phyloP scores from a whole-genome alignment of 2,797 vertebrate species.

The Aplochiton taeniatus region DNA sequence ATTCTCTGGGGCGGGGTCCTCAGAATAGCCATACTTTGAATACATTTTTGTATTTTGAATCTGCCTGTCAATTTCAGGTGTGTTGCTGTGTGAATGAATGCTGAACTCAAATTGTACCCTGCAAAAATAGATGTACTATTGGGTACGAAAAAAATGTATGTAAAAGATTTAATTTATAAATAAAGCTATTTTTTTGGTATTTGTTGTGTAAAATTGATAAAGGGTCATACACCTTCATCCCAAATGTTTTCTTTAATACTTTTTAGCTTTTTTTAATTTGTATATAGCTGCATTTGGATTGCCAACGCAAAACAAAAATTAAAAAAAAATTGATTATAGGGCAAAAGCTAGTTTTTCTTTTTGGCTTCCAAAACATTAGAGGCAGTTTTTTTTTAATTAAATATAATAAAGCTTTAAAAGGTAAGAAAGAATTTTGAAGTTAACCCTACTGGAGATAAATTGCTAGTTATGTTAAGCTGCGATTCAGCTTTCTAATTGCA shows the following conservation, averaged over 20 bases:
- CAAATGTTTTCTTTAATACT: conserved; percentile 25
- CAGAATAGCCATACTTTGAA: conserved; percentile 82
- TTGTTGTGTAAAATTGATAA: conserved; percentile 90
- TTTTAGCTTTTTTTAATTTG: conserved; percentile 26
- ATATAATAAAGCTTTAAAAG: conserved; percentile 10
- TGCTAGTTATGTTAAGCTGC: conserved; percentile 17
- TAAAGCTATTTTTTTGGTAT: conserved; percentile 99
- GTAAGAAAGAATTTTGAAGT: conserved; percentile 27
- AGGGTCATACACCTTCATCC: conserved; percentile 60
- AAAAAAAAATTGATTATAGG: not conserved
- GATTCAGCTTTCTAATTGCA: conserved; percentile 23
- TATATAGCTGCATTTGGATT: conserved; percentile 18
- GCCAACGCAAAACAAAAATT: conserved; percentile 9
- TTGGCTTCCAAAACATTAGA: conserved; percentile 3
- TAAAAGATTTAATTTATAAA: conserved; percentile 99
- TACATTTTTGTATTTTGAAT: conserved; percentile 99
- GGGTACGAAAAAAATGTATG: conserved; percentile 73
- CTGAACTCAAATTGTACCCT: conserved; percentile 40
- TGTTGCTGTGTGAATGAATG: conserved; percentile 67
- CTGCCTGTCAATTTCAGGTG: conserved; percentile 86
- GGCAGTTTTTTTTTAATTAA: conserved; percentile 16
- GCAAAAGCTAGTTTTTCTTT: not conserved
- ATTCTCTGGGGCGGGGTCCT: conserved; percentile 82
- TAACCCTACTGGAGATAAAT: conserved; percentile 39
- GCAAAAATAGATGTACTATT: conserved; percentile 67